phyloP scores from a whole-genome alignment of 2,888 invertebrate genomes.

The Zygaena filipendulae region DNA sequence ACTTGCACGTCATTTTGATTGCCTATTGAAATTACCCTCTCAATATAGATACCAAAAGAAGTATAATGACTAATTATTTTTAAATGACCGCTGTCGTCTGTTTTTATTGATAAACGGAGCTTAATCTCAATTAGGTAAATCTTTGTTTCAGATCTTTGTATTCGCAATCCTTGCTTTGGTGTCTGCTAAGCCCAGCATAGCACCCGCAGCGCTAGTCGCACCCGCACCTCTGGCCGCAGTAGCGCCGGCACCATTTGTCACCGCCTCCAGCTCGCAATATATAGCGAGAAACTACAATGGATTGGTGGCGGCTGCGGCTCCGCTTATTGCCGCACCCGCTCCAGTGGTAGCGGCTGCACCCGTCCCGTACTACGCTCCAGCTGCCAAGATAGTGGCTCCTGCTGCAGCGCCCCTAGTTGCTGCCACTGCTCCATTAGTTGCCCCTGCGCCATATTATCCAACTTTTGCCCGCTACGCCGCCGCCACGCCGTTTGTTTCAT shows the following conservation, averaged over 20 bases:
- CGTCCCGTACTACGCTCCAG: slow-evolving; percentile 26
- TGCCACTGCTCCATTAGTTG: slow-evolving; percentile 27
- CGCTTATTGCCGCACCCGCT: slow-evolving; percentile 40
- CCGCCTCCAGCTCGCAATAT: slow-evolving; percentile 73
- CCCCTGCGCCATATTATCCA: slow-evolving; percentile 21
- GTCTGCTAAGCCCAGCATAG: slow-evolving; percentile 17
- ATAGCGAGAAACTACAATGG: slow-evolving; percentile 71
- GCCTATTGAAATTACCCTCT: too few relatives aligned
- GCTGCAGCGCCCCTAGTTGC: slow-evolving; percentile 25
- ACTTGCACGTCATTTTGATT: too few relatives aligned
- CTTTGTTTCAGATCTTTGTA: not conserved
- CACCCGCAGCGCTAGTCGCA: slow-evolving; percentile 31
- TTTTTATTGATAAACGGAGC: too few relatives aligned
- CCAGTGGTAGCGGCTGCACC: slow-evolving; percentile 37
- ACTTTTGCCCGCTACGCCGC: slow-evolving; percentile 19
- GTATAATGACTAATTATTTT: too few relatives aligned
- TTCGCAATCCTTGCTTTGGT: slow-evolving; percentile 3
- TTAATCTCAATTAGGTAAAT: too few relatives aligned
- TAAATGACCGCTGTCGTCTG: too few relatives aligned
- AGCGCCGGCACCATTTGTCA: slow-evolving; percentile 68
- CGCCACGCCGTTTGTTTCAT: too few relatives aligned
- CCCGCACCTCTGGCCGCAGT: slow-evolving; percentile 32
- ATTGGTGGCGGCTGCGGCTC: slow-evolving; percentile 49
- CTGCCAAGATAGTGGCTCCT: slow-evolving; percentile 25
- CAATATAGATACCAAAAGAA: too few relatives aligned